Base-by-base conservation (phyloP, 2,888 invertebrate species). In the Rhingia rostrata region DNA sequence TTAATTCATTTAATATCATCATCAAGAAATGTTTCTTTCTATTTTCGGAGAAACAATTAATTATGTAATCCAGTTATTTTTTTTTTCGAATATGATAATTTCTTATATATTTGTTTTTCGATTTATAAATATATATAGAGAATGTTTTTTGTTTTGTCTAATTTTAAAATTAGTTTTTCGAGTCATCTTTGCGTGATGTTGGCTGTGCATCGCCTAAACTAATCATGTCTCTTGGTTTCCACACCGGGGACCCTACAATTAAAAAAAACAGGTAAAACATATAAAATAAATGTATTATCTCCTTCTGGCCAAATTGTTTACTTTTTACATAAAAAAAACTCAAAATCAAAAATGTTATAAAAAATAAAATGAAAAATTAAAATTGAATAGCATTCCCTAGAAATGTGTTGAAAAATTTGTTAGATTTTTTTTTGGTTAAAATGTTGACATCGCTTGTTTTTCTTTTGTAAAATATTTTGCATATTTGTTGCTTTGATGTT, bases 231-330 rank as follows among this genome's bases (percentile, higher is more conserved):
- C 98, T 95, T 93, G 97, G 98, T 95, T 98, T 98, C 98, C 98
- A 98, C 93, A 98, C 96, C 92, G 98, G 98, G 93, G 98, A 98
- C 93, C 98, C 98, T 96, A 95, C 94, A 94, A 95, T 94, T 94
- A 93, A 94, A 91, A 90, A 89, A 90, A 89, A 91, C 94, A 90
- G 90, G 90, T 90, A 91, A 90, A 90, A 90, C 90, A 91, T 90
- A 90, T 90, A 89, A 91, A 90, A 90, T 88, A 89, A 90, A 90
- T 75, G 83, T 86, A 77, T 87, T 78, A 80, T 81, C 70, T 83
- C 54, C 35, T 77, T 60, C n/a, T 75, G 84, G 84, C 84, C 84
- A 84, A 84, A 77, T 82, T 77, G 63, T 41, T 74, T 56, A 61
- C 12, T 47, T 70, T 64, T 77, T 22, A 75, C 81, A 81, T 72